Conservation (phyloP, 2,888 invertebrate genomes). For the Apotomis betuletana region DNA sequence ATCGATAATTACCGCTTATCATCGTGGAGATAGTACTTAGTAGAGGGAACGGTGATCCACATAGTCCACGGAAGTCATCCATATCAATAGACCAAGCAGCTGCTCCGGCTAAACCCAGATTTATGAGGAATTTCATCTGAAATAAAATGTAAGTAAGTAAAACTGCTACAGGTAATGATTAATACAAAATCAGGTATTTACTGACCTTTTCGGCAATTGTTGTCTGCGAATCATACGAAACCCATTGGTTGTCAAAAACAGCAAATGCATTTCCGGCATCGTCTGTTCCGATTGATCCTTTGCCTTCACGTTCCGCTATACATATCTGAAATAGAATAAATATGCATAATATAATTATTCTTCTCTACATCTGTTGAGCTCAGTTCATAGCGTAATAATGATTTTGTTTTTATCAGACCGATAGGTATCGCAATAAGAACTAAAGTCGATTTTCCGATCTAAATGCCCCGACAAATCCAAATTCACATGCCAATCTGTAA, state of each 20-base stretch:
- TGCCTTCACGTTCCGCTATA: slow-evolving; percentile 82
- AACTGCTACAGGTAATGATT: neutral
- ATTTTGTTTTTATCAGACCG: too few species aligned
- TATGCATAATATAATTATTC: neutral
- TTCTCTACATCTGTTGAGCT: neutral
- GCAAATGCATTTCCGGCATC: slow-evolving; percentile 86
- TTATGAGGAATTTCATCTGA: slow-evolving; percentile 86
- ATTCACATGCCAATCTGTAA: too few species aligned
- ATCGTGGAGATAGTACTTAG: slow-evolving; percentile 84
- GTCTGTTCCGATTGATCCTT: slow-evolving; percentile 82
- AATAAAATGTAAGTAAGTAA: slow-evolving; percentile 20
- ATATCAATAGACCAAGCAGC: slow-evolving; percentile 89
- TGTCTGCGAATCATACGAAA: slow-evolving; percentile 89
- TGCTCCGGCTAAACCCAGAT: slow-evolving; percentile 86
- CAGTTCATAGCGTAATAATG: neutral
- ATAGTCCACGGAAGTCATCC: slow-evolving; percentile 91
- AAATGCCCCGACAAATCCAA: too few species aligned
- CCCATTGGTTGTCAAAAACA: slow-evolving; percentile 90
- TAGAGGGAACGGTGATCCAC: slow-evolving; percentile 88
- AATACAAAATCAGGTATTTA: neutral
- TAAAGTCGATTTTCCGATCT: too few species aligned
- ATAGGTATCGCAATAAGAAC: too few species aligned
- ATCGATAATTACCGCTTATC: slow-evolving; percentile 73
- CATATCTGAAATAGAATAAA: slow-evolving; percentile 71
- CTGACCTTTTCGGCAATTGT: slow-evolving; percentile 86